Percentiles rank a stretch among this genome's conserved stretches.
Evolutionary conservation across 2,113 vertebrate species (phyloP).

Genomic region (Bubo scandiacus): DNA sequence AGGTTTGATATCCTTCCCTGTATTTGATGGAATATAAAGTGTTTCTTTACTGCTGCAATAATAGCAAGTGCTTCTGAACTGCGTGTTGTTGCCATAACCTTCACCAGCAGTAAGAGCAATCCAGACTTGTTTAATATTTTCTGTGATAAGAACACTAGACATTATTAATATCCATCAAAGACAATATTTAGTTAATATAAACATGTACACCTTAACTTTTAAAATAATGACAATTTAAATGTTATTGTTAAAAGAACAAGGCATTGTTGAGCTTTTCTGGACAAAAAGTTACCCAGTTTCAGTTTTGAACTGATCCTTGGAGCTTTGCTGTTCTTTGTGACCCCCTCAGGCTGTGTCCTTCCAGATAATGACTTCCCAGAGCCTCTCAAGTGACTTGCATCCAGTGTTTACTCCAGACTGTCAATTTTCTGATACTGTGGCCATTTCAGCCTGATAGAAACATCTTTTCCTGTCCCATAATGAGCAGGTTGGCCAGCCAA

Average conservation of each 20-base stretch:
- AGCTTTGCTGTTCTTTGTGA: not conserved
- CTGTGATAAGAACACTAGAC: not conserved
- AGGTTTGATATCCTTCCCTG: not conserved
- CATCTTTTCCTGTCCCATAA: not conserved
- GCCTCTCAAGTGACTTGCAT: not conserved
- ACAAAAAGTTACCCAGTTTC: not conserved
- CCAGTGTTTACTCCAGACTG: not conserved
- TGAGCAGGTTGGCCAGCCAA: not conserved
- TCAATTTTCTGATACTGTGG: not conserved
- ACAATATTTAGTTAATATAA: not conserved
- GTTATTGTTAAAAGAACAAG: not conserved
- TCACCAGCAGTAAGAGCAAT: not conserved
- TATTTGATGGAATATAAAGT: not conserved
- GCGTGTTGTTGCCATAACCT: not conserved
- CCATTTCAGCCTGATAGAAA: not conserved
- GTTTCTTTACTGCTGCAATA: not conserved
- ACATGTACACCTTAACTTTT: not conserved
- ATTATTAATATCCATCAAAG: not conserved
- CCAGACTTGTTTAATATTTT: not conserved
- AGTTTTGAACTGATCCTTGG: not conserved
- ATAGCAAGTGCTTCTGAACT: not conserved
- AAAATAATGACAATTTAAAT: not conserved
- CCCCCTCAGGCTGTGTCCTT: not conserved
- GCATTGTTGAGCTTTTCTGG: not conserved
- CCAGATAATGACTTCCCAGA: not conserved